A percentile compares a stretch with the other conserved stretches of the same genome.
phyloP scores from a whole-genome alignment of 1,140 invertebrate species.

The Bombus superbus region DNA sequence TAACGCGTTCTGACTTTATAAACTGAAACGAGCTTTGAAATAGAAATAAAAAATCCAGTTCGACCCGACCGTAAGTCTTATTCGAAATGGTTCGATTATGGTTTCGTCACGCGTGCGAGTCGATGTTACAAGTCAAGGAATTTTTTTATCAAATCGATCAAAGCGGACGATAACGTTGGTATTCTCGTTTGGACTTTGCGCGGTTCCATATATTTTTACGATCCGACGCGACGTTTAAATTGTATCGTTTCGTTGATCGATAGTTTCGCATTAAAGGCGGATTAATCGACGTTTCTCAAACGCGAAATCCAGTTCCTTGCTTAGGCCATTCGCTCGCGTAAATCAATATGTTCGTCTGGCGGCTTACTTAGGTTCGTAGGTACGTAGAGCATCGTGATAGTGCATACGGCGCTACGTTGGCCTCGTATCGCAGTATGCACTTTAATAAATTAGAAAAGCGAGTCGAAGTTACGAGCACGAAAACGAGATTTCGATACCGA shows the following conservation, averaged over 20 bases:
- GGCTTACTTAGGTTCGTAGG: conserved; percentile 3
- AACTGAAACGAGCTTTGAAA: no score
- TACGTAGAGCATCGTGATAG: neutral
- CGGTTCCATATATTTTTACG: no score
- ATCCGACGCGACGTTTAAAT: no score
- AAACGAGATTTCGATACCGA: neutral
- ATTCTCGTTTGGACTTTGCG: no score
- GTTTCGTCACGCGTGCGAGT: no score
- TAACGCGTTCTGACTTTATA: no score
- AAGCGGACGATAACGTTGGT: no score
- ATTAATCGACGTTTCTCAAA: neutral
- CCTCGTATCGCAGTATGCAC: neutral
- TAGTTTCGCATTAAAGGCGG: neutral
- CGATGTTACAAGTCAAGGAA: no score
- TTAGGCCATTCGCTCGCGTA: neutral
- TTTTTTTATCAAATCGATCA: no score
- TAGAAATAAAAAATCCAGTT: no score
- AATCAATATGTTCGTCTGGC: conserved; percentile 38
- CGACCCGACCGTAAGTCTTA: accelerated
- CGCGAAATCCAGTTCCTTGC: neutral
- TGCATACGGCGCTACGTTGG: neutral
- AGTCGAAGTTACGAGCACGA: neutral
- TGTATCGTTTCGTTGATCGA: neutral
- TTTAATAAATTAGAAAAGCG: neutral
- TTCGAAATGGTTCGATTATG: no score